Base-by-base conservation (phyloP, 2,888 invertebrate species). In the Lymantria monacha region DNA sequence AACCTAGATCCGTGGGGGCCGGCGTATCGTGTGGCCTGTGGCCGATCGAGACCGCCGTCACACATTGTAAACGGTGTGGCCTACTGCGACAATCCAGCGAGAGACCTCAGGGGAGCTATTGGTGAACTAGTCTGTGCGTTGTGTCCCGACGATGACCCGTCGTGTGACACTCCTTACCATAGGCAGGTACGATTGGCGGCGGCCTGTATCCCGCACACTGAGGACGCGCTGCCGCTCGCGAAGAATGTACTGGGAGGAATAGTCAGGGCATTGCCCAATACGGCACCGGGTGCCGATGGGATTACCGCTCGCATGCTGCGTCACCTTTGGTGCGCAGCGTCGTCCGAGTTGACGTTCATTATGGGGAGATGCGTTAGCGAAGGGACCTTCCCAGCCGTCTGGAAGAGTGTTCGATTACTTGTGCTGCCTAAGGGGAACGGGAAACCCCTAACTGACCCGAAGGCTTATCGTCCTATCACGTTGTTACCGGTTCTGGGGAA, bases 401-500 rank as follows among this genome's bases (percentile, higher is more conserved):
- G 72, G 68, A 71, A 70, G 47, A 45, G 38, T 3, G 70, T 68
- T 0, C 42, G 56, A n/a, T 53, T 68, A 0, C n/a, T 69, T 0
- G 54, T 66, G 1, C 22, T 70, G 44, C 67, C 69, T 0, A 70
- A 72, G 44, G 65, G 67, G 1, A 66, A 65, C 11, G 66, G 44
- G 8, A 66, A 51, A 44, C 56, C 66, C 0, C 51, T 54, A 0
- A 45, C 56, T 0, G 69, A 70, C 11, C 67, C 69, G 0, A 67
- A 64, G 42, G 65, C 70, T 1, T 76, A 73, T 11, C 48, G 72
- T 1, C 70, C 75, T 0, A 65, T 75, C 0, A 70, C 74, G 0
- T 50, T 77, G 0, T 63, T 76, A 0, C 52, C 73, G 0, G 53
- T 72, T 0, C 37, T 77, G 7, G 73, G 72, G 0, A 77, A 79